Base-by-base conservation (phyloP, 2,888 invertebrate genomes). In the Pammene fasciana region DNA sequence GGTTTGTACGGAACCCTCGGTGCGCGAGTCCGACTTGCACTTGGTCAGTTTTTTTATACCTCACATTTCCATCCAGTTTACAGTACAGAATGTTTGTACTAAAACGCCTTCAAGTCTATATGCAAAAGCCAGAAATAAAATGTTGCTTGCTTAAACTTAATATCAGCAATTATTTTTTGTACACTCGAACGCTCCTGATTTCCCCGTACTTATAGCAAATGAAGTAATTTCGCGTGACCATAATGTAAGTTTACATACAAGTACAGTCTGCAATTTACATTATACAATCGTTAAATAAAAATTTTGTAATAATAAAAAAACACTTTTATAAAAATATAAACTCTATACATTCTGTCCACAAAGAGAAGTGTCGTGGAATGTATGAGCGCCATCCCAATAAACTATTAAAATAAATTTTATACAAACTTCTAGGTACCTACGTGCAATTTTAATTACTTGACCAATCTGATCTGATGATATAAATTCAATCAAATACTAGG, bases 201-300 rank as follows among this genome's bases (percentile, higher is more conserved):
- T 48, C 70, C 46, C 14, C 36, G 54, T 70, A 60, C 56, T 62
- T 70, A 55, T 34, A 14, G 46, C 65, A 65, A 70, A 70, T 70
- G 45, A 65, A 70, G 70, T 70, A 36, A 70, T 70, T 70, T 70
- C 65, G 70, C 70, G 65, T 65, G 70, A 70, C 65, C 60, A 55
- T 60, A 65, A 65, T 57, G 14, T 48, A 36, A 13, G 16, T 11
- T 36, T 46, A 18, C 18, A 26, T 46, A 26, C 18, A 46, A 46
- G 59, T 65, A 65, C 54, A 48, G 65, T 60, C 60, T 13, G 60
- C 65, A 60, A 60, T 60, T 54, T 54, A 60, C 26, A 48, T 48
- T 55, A 16, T 13, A 43, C 10, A n/a, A 34, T 0, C 14, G 14
- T 43, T n/a, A 38, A 41, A 26, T 11, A 4, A 5, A 68, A 36